phyloP scores from a whole-genome alignment of 2,888 invertebrate genomes.

The Stomorhina lunata region DNA sequence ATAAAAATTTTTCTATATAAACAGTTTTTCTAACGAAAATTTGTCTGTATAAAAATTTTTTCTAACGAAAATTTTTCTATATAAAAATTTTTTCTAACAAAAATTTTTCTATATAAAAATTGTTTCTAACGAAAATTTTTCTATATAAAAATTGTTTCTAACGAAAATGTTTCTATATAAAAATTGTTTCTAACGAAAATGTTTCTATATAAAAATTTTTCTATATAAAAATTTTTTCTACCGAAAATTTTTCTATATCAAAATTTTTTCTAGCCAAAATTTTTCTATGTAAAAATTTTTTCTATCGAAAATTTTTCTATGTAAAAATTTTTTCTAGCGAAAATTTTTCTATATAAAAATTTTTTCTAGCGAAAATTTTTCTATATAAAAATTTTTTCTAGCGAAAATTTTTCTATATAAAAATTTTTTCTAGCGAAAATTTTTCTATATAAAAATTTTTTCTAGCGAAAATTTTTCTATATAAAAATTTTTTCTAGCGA shows the following conservation, averaged over 20 bases:
- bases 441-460: background rate
- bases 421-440: background rate
- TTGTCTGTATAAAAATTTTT: background rate
- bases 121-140: too few relatives aligned
- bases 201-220: too few relatives aligned
- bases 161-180: background rate
- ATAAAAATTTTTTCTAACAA: background rate
- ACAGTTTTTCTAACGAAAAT: background rate
- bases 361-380: background rate
- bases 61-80: conserved; percentile 81
- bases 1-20: background rate
- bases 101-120: background rate
- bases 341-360: conserved; percentile 80
- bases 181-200: too few relatives aligned
- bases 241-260: background rate
- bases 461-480: conserved; percentile 81
- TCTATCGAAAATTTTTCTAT: background rate
- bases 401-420: conserved; percentile 81
- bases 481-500: background rate
- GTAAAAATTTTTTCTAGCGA: conserved; percentile 72
- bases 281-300: background rate
- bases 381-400: background rate
- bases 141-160: background rate
- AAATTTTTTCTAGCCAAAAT: too few relatives aligned
- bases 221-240: background rate